phyloP scores from a whole-genome alignment of 2,113 vertebrate species.

The Alosa alosa region DNA sequence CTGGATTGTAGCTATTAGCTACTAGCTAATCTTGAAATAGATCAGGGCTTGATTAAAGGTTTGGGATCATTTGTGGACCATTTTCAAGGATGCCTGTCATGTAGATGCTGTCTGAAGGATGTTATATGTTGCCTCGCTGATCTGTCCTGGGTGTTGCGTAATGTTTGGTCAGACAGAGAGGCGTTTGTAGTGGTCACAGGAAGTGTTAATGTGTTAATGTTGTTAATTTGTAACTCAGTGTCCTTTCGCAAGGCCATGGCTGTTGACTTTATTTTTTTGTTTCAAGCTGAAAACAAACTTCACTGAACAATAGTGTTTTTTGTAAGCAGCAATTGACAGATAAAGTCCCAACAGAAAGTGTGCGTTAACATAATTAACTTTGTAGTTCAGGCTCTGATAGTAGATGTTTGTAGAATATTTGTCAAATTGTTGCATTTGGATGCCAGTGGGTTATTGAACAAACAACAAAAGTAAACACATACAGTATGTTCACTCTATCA shows the following conservation, averaged over 20 bases:
- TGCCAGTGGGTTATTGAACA: neutral
- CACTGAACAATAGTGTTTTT: neutral
- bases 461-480: neutral
- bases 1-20: neutral
- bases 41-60: neutral
- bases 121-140: neutral
- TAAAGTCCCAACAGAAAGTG: neutral
- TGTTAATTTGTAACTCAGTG: neutral
- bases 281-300: neutral
- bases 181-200: neutral
- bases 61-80: neutral
- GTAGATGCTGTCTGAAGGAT: neutral
- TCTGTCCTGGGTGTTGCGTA: neutral
- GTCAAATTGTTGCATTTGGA: neutral
- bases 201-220: neutral
- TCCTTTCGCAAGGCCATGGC: neutral
- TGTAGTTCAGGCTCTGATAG: neutral
- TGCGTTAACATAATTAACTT: neutral
- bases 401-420: neutral
- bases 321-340: too few species aligned
- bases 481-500: neutral
- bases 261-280: neutral
- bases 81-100: neutral
- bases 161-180: neutral
- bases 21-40: neutral